Percentiles rank a stretch among this genome's conserved stretches.
Evolutionary conservation across 2,113 vertebrate species (phyloP).

Genomic region (Chaetodon trifascialis): DNA sequence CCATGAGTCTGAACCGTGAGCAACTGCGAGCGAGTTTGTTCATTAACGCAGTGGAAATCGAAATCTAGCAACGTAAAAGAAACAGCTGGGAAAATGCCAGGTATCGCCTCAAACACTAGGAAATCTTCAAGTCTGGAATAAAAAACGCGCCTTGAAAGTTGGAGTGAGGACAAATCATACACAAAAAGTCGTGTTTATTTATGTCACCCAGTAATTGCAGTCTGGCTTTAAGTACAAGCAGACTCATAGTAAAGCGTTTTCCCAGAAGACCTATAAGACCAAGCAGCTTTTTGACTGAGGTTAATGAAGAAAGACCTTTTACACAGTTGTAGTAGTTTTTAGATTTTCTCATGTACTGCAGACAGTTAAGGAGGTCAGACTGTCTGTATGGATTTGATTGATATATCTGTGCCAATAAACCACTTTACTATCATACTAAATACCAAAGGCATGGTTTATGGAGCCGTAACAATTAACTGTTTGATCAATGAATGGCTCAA

Average conservation of each 20-base stretch:
- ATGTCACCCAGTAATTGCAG: conserved; percentile 9
- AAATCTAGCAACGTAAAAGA: background rate
- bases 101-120: background rate
- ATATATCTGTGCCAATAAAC: background rate
- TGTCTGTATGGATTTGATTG: background rate
- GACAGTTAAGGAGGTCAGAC: background rate
- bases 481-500: background rate
- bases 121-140: background rate
- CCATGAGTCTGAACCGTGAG: background rate
- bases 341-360: background rate
- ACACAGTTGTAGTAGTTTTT: background rate
- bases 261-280: conserved; percentile 3
- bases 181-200: conserved; percentile 1
- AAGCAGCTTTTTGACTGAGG: background rate
- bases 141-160: background rate
- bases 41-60: too few relatives aligned
- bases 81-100: background rate
- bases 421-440: background rate
- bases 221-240: background rate
- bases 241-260: background rate
- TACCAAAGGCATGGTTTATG: background rate
- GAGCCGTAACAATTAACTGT: background rate
- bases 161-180: background rate
- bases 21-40: background rate
- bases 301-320: background rate